Evolutionary conservation across 1,140 invertebrate genomes (phyloP).

Genomic region (Asobara japonica): DNA sequence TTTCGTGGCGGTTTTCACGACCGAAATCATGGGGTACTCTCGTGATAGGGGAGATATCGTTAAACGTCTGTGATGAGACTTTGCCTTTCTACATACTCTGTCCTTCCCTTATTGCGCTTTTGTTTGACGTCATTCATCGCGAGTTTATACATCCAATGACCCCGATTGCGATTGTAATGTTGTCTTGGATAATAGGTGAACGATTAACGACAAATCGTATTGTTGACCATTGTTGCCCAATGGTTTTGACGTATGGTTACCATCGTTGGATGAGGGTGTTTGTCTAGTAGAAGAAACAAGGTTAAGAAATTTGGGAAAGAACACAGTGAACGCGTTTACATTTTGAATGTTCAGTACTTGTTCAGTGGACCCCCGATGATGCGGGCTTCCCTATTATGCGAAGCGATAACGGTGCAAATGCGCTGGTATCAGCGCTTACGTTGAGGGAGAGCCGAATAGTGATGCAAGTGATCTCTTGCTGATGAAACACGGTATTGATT

Average conservation of each 20-base stretch:
- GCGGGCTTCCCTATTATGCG: too few species aligned
- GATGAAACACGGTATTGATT: too few species aligned
- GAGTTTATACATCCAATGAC: slow-evolving; percentile 23
- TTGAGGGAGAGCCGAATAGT: too few species aligned
- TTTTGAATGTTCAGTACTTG: too few species aligned
- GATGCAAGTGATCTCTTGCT: too few species aligned
- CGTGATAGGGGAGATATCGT: neutral
- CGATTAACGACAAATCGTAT: neutral
- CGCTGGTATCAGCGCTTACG: too few species aligned
- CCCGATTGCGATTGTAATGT: slow-evolving; percentile 22
- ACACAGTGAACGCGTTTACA: too few species aligned
- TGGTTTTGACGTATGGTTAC: neutral
- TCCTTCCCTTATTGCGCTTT: neutral
- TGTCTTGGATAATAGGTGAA: neutral
- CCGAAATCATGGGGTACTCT: neutral
- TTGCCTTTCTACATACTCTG: neutral
- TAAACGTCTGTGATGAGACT: neutral
- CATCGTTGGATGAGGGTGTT: too few species aligned
- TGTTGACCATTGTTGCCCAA: neutral
- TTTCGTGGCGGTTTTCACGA: neutral
- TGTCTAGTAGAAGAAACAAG: too few species aligned
- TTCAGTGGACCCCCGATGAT: too few species aligned
- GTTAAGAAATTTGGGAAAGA: too few species aligned
- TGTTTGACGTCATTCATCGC: slow-evolving; percentile 23
- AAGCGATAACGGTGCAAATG: too few species aligned